Base-by-base conservation (phyloP, 1,140 invertebrate genomes). In the Parasteatoda tepidariorum region DNA sequence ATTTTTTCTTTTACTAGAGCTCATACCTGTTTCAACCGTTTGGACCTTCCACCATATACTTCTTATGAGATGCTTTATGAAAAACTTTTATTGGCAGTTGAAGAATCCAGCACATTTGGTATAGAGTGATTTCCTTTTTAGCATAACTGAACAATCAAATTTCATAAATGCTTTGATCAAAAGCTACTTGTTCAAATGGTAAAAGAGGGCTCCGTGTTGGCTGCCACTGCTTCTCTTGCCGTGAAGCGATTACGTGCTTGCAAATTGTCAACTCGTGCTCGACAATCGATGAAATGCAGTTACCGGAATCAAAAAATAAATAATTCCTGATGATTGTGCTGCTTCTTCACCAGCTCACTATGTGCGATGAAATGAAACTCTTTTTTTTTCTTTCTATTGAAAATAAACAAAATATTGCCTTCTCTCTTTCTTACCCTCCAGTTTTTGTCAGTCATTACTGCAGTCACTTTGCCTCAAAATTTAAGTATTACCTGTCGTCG, bases 31-130 rank as follows among this genome's bases (percentile, higher is more conserved):
- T 99, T 99, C 91, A 99, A 99, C 91, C 92, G 97, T 6, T 91
- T 99, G 86, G 97, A 99, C 90, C 91, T 99, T 83, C 98, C 97
- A 62, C 95, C 97, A 0, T 99, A 99, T 91, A 95, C 96, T 66
- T 96, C 96, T 0, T 95, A 93, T 64, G 96, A 98, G 87, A 93
- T 97, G 88, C 92, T 99, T 41, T 94, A 96, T 88, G 96, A 98
- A 89, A 99, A 99, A 89, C 90, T 99, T 13, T 91, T 97, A 55
- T 91, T 98, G 85, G 97, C 97, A 62, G 96, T 99, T 31, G 96
- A 98, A 90, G 97, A 99, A 90, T 98, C 97, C 18, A 97, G 96
- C 88, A 97, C 96, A 13, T 99, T 99, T 91, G 96, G 97, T 84
- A 99, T 99, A 88, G 97, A 99, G 90, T 99, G 87, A 89, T 26